Conservation (phyloP, 1,140 invertebrate genomes). For the Holotrichia oblita region DNA sequence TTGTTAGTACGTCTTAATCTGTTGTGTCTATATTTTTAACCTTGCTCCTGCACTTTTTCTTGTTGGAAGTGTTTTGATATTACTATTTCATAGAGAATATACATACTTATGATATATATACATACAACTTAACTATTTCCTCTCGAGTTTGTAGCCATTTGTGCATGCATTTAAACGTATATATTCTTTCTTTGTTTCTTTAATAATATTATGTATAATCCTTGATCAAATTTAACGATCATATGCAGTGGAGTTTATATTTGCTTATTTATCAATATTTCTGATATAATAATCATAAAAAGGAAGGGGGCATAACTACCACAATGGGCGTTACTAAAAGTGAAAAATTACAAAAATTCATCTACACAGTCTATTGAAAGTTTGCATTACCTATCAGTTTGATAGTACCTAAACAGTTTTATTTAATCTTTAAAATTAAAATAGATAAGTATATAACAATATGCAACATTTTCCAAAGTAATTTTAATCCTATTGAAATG, state of each 20-base stretch:
- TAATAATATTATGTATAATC: neutral
- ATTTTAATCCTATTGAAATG: too few relatives aligned
- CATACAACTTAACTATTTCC: conserved; percentile 10
- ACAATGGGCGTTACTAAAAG: neutral
- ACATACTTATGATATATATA: conserved; percentile 29
- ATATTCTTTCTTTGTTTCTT: neutral
- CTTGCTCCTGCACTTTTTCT: conserved; percentile 41
- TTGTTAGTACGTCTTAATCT: conserved; percentile 42
- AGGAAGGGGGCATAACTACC: neutral
- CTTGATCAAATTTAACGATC: neutral
- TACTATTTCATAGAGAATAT: conserved; percentile 11
- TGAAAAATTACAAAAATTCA: too few relatives aligned
- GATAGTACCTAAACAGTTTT: too few relatives aligned
- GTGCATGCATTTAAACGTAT: conserved; percentile 22
- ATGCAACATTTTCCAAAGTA: too few relatives aligned
- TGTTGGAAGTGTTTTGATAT: conserved; percentile 27
- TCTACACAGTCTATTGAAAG: too few relatives aligned
- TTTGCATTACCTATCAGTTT: too few relatives aligned
- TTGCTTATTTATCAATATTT: neutral
- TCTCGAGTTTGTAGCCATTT: conserved; percentile 15
- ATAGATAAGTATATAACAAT: too few relatives aligned
- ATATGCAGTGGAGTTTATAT: neutral
- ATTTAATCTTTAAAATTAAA: too few relatives aligned
- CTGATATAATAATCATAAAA: neutral
- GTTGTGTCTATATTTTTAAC: conserved; percentile 38